Evolutionary conservation across 2,113 vertebrate genomes (phyloP).

Genomic region (Hydrochoerus hydrochaeris): DNA sequence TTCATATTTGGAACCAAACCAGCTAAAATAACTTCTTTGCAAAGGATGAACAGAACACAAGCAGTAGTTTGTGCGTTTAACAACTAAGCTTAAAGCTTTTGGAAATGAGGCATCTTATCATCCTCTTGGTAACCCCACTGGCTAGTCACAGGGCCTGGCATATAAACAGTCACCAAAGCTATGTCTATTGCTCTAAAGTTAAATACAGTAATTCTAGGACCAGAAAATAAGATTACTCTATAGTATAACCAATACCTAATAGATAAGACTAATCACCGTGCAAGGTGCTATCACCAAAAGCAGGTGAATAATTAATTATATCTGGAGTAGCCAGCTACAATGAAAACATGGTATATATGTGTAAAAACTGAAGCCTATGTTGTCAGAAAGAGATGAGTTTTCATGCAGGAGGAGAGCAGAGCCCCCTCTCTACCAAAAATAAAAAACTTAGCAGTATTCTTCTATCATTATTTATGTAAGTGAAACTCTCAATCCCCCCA

Average conservation of each 20-base stretch:
- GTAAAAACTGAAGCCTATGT: not conserved
- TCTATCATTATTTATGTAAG: not conserved
- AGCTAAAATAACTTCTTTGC: not conserved
- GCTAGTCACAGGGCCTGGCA: not conserved
- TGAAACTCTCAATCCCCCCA: not conserved
- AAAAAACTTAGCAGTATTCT: not conserved
- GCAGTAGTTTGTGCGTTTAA: not conserved
- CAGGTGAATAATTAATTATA: not conserved
- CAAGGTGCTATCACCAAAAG: not conserved
- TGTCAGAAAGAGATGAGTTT: not conserved
- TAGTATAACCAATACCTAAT: not conserved
- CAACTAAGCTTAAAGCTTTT: slow-evolving; percentile 6
- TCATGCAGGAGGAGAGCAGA: not conserved
- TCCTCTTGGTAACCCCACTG: not conserved
- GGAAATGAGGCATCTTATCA: slow-evolving; percentile 1
- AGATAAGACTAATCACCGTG: not conserved
- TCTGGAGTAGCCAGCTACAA: not conserved
- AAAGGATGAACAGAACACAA: slow-evolving; percentile 19
- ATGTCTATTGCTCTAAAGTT: not conserved
- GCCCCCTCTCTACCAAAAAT: not conserved
- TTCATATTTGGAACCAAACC: not conserved
- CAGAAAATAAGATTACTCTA: slow-evolving; percentile 8
- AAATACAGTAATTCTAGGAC: not conserved
- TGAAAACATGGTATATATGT: not conserved
- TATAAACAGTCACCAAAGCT: slow-evolving; percentile 19